Conservation (phyloP, 2,888 invertebrate genomes). For the Zelleria hepariella region DNA sequence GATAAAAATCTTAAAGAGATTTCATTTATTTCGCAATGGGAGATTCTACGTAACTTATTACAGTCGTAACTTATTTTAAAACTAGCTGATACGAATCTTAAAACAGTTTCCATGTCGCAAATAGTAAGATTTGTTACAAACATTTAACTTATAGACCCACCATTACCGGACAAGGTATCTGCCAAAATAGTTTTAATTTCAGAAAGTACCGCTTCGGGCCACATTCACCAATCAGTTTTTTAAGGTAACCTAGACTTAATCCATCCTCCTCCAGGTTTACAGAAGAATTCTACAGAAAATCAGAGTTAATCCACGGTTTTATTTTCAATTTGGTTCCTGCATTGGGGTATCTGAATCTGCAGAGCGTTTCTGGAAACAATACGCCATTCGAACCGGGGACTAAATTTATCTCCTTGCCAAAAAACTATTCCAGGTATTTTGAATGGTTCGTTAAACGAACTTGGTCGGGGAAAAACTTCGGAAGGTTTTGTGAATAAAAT, state of each 20-base stretch:
- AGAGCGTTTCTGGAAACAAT: neutral
- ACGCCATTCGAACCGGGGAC: conserved; percentile 11
- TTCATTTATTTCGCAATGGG: neutral
- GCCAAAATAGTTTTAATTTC: conserved; percentile 46
- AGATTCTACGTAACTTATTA: neutral
- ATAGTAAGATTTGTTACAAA: conserved; percentile 2
- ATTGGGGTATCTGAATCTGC: neutral
- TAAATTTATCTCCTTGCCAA: conserved; percentile 33
- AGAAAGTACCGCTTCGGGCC: conserved; percentile 6
- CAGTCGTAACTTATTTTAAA: neutral
- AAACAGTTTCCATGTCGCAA: neutral
- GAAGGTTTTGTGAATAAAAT: neutral
- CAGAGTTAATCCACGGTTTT: neutral
- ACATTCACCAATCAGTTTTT: neutral
- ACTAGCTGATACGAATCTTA: neutral
- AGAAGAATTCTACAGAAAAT: no score
- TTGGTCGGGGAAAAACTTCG: neutral
- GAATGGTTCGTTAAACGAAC: conserved; percentile 37
- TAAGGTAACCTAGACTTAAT: no score
- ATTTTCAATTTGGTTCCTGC: neutral
- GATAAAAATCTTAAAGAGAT: neutral
- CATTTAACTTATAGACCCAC: conserved; percentile 1
- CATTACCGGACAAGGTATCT: conserved; percentile 15
- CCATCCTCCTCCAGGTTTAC: no score
- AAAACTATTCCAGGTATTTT: conserved; percentile 28